Base-by-base conservation (phyloP, 2,797 vertebrate genomes). In the Ptychobarbus kaznakovi region DNA sequence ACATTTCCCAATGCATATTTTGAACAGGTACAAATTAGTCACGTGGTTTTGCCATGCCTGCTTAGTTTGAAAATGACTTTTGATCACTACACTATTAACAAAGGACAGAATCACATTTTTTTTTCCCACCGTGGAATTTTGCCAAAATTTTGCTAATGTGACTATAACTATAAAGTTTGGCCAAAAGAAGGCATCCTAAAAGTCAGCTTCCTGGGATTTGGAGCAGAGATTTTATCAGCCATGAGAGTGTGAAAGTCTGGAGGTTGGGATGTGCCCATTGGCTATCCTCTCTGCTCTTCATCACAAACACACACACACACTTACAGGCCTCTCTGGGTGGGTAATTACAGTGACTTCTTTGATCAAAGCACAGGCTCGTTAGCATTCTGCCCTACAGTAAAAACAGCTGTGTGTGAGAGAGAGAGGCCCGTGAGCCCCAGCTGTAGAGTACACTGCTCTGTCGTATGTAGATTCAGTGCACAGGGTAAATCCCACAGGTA, bases 321-420 rank as follows among this genome's bases (percentile, higher is more conserved):
- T 35, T 32, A 73, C 73, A 88, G 49, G 81, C 63, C 82, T 88
- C 76, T 73, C 83, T 73, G 80, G 84, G 83, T 86, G 88, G 75
- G 92, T 95, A 95, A 95, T 95, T 95, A 92, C 93, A 70, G 91
- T 92, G 90, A 91, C 92, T 88, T 92, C 93, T 95, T 96, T 95
- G 94, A 95, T 96, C 95, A 95, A 91, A 93, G 93, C 93, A 92
- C 90, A 72, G 92, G 93, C 94, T 95, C 91, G 92, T 95, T 95
- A 95, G 93, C 94, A 93, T 92, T 93, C 91, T 90, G 91, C 92
- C 86, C 90, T 92, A 93, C 86, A 87, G 91, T 93, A 91, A 92
- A 93, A 93, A 93, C 95, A 95, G 94, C 94, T 95, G 88, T 93
- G 91, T 91, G 90, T 35, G 88, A 85, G 49, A 28, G 75, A 38